Conservation (phyloP, 2,113 vertebrate species). For the Halichoerus grypus region DNA sequence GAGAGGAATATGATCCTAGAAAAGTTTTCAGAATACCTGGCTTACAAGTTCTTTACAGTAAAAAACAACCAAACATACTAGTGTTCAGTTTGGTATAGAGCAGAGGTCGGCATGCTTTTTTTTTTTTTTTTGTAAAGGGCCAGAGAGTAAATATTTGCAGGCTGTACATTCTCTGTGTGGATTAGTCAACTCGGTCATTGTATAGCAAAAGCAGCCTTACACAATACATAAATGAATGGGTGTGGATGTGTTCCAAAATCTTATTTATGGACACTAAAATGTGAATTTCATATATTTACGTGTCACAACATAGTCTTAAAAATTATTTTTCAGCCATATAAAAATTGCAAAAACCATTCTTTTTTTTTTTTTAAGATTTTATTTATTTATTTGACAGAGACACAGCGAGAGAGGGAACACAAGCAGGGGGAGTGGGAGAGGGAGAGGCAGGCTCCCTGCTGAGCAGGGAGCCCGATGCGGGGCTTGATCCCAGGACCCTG, state of each 20-base stretch:
- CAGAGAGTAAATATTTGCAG: background rate
- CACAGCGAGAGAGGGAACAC: background rate
- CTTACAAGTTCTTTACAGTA: background rate
- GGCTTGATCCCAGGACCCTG: background rate
- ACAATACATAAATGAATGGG: background rate
- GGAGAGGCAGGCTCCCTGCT: background rate
- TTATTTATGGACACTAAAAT: background rate
- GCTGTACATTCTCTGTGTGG: background rate
- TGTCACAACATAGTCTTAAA: background rate
- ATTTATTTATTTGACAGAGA: background rate
- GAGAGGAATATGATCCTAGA: constrained; percentile 21
- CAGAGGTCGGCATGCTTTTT: background rate
- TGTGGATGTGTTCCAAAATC: background rate
- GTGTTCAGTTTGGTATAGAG: background rate
- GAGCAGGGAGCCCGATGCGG: background rate
- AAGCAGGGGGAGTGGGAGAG: background rate
- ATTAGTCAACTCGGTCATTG: background rate
- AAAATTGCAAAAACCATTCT: background rate
- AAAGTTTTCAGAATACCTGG: constrained; percentile 26
- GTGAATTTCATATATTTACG: constrained; percentile 27
- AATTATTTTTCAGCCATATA: background rate
- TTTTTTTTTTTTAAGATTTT: too few species aligned
- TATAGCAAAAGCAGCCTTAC: background rate
- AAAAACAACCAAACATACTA: background rate
- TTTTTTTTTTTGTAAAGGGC: background rate